Evolutionary conservation across 2,888 invertebrate species (phyloP).

Genomic region (Melinaea menophilus): DNA sequence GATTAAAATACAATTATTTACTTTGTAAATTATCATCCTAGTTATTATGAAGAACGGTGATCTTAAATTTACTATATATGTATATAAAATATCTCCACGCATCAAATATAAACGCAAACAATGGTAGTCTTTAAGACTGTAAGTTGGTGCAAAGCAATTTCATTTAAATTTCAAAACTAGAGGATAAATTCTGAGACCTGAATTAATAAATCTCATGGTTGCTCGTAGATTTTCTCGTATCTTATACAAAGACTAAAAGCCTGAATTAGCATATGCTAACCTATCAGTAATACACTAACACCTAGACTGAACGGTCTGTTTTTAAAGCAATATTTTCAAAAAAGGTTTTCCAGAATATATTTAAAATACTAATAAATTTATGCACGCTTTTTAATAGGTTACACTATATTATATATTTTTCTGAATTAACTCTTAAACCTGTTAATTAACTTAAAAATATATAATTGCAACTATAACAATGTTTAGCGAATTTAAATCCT

Average conservation of each 20-base stretch:
- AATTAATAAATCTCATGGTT: conserved; percentile 19
- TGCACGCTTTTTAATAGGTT: no score
- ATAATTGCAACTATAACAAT: no score
- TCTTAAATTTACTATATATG: no score
- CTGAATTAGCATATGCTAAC: conserved; percentile 31
- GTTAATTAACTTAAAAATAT: no score
- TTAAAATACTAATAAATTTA: neutral
- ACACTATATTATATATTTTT: no score
- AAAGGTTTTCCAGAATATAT: neutral
- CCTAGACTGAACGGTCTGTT: conserved; percentile 15
- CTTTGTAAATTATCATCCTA: no score
- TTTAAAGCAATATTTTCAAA: conserved; percentile 4
- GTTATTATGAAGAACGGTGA: no score
- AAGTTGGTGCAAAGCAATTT: conserved; percentile 18
- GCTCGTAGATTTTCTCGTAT: conserved; percentile 27
- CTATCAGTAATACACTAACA: conserved; percentile 20
- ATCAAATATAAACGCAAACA: neutral
- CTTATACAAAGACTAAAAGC: conserved; percentile 22
- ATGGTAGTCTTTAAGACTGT: conserved; percentile 11
- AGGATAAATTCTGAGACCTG: conserved; percentile 25
- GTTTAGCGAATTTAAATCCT: no score
- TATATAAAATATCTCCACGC: no score
- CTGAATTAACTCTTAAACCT: no score
- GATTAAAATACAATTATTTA: no score
- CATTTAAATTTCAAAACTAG: conserved; percentile 25